phyloP scores from a whole-genome alignment of 53 echinoderm and acorn worm species.

The Paracentrotus lividus region DNA sequence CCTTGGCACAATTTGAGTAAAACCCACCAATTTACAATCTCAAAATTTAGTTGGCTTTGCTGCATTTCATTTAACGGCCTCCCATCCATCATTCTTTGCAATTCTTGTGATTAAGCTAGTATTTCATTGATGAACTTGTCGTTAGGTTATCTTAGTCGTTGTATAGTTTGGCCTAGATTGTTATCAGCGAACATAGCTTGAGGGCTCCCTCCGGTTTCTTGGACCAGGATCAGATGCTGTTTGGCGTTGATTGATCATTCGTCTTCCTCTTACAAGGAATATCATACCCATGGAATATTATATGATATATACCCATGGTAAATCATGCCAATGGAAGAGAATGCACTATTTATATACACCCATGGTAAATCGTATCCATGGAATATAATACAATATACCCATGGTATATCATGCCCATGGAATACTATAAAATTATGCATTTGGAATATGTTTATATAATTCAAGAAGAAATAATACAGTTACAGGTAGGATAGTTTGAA shows the following conservation, averaged over 20 bases:
- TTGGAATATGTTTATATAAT: too few species aligned
- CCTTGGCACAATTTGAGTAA: neutral
- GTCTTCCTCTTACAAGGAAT: neutral
- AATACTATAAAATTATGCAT: too few species aligned
- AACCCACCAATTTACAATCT: neutral
- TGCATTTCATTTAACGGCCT: neutral
- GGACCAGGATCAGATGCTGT: constrained; percentile 13
- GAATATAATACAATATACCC: too few species aligned
- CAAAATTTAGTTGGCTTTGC: neutral
- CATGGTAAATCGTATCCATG: too few species aligned
- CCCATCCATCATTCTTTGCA: neutral
- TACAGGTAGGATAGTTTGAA: too few species aligned
- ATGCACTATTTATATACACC: too few species aligned
- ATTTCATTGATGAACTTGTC: constrained; percentile 36
- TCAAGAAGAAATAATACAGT: neutral
- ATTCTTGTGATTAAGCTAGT: neutral
- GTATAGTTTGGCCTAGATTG: constrained; percentile 25
- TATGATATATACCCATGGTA: too few species aligned
- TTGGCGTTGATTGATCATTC: constrained; percentile 21
- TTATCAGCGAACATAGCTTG: constrained; percentile 16
- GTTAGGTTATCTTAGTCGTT: constrained; percentile 4
- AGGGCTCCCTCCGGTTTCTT: neutral
- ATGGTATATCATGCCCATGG: too few species aligned
- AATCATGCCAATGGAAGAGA: too few species aligned
- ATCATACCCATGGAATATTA: constrained; percentile 13